These are phyloP conservation scores for Gobionotothen gibberifrons DNA, from an alignment of 2,797 vertebrate genomes.

Conservation along the genomic window DNA sequence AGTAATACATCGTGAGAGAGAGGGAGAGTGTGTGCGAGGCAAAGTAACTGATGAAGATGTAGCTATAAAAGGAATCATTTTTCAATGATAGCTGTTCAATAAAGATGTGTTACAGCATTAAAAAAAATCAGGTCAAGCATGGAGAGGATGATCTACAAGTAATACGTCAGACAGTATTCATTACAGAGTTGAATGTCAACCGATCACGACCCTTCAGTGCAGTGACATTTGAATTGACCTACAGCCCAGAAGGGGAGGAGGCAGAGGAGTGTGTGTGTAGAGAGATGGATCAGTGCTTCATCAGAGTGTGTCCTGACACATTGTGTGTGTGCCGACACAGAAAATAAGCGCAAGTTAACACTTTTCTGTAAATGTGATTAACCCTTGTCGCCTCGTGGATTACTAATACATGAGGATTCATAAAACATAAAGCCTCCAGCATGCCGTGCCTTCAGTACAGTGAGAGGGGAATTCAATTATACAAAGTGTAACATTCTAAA, in stretches of 20 bases:
- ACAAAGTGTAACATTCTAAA: slow-evolving; percentile 50
- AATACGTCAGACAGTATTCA: slow-evolving; percentile 38
- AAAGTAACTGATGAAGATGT: slow-evolving; percentile 20
- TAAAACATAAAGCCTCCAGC: slow-evolving; percentile 42
- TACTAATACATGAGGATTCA: slow-evolving; percentile 56
- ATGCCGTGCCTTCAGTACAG: slow-evolving; percentile 18
- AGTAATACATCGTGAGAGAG: slow-evolving; percentile 37
- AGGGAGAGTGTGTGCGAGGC: slow-evolving; percentile 16
- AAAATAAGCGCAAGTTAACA: slow-evolving; percentile 19
- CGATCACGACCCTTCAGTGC: slow-evolving; percentile 47
- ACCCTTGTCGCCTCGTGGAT: slow-evolving; percentile 12
- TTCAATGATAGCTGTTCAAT: slow-evolving; percentile 51
- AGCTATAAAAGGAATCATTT: slow-evolving; percentile 50
- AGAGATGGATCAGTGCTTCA: neutral
- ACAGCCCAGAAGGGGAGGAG: slow-evolving; percentile 29
- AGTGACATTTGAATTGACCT: slow-evolving; percentile 56
- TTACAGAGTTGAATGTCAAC: slow-evolving; percentile 66
- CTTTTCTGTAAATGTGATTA: slow-evolving; percentile 37
- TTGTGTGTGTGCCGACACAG: slow-evolving; percentile 6
- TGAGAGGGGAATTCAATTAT: slow-evolving; percentile 52
- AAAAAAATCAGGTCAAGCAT: slow-evolving; percentile 51
- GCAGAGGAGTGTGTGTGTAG: neutral
- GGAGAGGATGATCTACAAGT: slow-evolving; percentile 21
- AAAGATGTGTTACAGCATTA: slow-evolving; percentile 39
- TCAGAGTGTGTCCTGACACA: neutral